Conservation (phyloP, 2,888 invertebrate species). For the Lottia gigantea region DNA sequence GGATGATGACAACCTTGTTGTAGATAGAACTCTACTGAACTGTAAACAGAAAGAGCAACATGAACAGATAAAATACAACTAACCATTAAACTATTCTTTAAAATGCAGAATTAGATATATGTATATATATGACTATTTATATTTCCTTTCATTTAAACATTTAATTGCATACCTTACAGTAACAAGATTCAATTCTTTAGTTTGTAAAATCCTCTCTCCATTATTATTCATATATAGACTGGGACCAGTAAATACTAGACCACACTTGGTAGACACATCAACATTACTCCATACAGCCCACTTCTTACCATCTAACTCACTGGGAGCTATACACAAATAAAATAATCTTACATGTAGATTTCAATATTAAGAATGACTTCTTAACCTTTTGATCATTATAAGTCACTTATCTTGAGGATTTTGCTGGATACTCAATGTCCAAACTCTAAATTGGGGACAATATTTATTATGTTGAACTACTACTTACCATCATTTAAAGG, state of each 20-base stretch:
- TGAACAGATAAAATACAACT: too few species aligned
- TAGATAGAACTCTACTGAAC: constrained; percentile 67
- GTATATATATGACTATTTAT: too few species aligned
- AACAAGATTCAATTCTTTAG: constrained; percentile 62
- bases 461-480: neutral
- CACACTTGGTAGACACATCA: constrained; percentile 52
- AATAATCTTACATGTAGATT: neutral
- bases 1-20: constrained; percentile 58
- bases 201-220: constrained; percentile 63
- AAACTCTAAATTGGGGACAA: neutral
- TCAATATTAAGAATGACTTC: too few species aligned
- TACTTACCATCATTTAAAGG: constrained; percentile 10
- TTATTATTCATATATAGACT: constrained; percentile 59
- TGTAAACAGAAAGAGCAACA: constrained; percentile 34
- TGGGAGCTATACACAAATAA: constrained; percentile 31
- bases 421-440: too few species aligned
- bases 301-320: constrained; percentile 43
- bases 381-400: too few species aligned
- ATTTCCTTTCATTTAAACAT: neutral
- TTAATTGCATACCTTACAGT: constrained; percentile 65
- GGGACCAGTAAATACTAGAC: constrained; percentile 58
- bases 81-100: too few species aligned
- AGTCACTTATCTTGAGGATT: too few species aligned
- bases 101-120: too few species aligned
- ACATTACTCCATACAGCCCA: constrained; percentile 61